Conservation (phyloP, 2,888 invertebrate species). For the Bellardia pandia region DNA sequence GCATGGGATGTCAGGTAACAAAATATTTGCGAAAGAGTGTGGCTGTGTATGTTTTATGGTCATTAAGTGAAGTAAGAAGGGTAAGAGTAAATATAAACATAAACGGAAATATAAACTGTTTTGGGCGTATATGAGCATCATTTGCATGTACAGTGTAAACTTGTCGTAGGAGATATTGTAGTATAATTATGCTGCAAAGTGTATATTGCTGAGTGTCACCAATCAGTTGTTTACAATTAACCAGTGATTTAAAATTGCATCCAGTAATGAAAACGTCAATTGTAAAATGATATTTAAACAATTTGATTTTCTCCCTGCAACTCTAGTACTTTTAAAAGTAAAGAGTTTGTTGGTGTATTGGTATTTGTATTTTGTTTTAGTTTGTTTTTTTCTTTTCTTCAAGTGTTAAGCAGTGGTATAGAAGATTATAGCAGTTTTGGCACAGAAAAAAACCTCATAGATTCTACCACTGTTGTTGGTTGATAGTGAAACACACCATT, state of each 20-base stretch:
- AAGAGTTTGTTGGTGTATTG: neutral
- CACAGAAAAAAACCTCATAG: neutral
- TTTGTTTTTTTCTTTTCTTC: neutral
- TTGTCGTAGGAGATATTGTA: neutral
- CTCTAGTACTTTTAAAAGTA: neutral
- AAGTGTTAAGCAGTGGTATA: neutral
- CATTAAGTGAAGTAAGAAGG: slow-evolving; percentile 29
- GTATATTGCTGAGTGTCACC: slow-evolving; percentile 12
- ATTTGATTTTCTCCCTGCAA: slow-evolving; percentile 14
- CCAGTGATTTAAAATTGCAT: slow-evolving; percentile 28
- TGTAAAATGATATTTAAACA: slow-evolving; percentile 31
- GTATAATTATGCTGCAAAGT: neutral
- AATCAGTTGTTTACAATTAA: slow-evolving; percentile 51
- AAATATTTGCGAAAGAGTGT: neutral
- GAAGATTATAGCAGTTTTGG: neutral
- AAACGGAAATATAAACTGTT: slow-evolving; percentile 27
- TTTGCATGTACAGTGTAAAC: slow-evolving; percentile 2
- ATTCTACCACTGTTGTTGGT: slow-evolving; percentile 5
- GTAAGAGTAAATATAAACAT: slow-evolving; percentile 35
- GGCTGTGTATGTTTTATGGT: neutral
- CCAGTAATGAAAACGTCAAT: neutral
- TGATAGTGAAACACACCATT: neutral
- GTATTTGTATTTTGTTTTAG: neutral
- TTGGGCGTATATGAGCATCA: neutral
- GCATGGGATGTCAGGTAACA: neutral